Evolutionary conservation across 1,140 invertebrate genomes (phyloP), one percentile per base, ranked within the genome.

Genomic region (Gryon sp.): DNA sequence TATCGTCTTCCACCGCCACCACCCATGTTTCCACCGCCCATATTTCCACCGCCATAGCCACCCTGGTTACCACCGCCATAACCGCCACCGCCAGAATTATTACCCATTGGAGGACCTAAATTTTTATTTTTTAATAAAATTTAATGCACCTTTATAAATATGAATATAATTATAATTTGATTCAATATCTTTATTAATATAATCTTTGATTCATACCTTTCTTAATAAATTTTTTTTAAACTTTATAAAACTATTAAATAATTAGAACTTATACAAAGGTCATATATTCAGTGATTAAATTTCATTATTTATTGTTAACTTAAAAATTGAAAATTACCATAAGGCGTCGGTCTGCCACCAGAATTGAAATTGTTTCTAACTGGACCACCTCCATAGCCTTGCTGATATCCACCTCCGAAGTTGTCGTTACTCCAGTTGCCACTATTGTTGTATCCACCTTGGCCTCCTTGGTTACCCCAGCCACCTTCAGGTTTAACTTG

Each of bases 401-500:
- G 93, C 72, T 95, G 93, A 78, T 94, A 95, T 19, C 92, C 92
- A 63, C 91, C 92, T 1, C 93, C 93, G 75, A 94, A 94, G 78
- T 91, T 92, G 59, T 93, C 92, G 66, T 91, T 90, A 45, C 84
- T 85, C 80, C 91, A 90, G 73, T 90, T 91, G 7, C 90, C 87
- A n/a, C 87, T 89, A 68, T 89, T 90, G 22, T 91, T 90, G 55
- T 90, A 88, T 11, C 90, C 88, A 4, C 91, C 90, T 53, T 91
- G 90, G 3, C 90, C 90, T 16, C 91, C 90, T 66, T 87, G 85
- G 2, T 83, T 84, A 55, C 86, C 86, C 78, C 87, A 86, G 43
- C 81, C 81, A n/a, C 87, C 85, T 24, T 3, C 3, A 24, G 7
- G 7, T 3, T 3, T 4, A 24, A 24, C 22, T 4, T 24, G 3